phyloP scores from a whole-genome alignment of 2,888 invertebrate genomes.

The Orthosia incerta region DNA sequence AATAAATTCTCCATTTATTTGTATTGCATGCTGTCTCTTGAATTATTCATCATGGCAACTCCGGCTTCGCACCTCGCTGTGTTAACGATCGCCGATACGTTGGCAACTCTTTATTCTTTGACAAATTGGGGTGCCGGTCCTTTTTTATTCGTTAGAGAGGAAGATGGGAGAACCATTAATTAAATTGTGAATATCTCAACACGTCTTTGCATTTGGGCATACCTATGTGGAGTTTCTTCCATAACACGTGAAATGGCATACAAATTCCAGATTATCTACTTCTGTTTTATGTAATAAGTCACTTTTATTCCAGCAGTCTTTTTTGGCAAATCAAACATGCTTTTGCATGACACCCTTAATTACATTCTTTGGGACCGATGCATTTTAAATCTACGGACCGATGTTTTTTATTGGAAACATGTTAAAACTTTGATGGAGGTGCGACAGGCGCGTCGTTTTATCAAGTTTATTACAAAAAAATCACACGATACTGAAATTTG shows the following conservation, averaged over 20 bases:
- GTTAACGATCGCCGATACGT: slow-evolving; percentile 50
- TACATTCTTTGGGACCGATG: not conserved
- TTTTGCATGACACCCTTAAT: not conserved
- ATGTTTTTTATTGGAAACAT: slow-evolving; percentile 13
- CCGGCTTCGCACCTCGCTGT: slow-evolving; percentile 42
- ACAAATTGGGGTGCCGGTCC: slow-evolving; percentile 38
- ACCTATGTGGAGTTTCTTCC: not conserved
- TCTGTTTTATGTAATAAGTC: not conserved
- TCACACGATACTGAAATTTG: slow-evolving; percentile 3
- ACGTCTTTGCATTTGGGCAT: not conserved
- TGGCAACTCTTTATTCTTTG: slow-evolving; percentile 30
- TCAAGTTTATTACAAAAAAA: slow-evolving; percentile 10
- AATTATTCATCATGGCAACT: slow-evolving; percentile 57
- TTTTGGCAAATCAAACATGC: not conserved
- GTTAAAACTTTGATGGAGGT: slow-evolving; percentile 20
- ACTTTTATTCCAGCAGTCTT: not conserved
- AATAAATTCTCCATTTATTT: slow-evolving; percentile 44
- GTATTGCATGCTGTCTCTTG: slow-evolving; percentile 49
- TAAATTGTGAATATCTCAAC: not conserved
- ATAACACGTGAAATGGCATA: not conserved
- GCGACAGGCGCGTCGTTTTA: not conserved
- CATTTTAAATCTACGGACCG: not conserved
- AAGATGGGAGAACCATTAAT: not conserved
- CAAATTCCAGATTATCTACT: not conserved
- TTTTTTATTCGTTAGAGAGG: slow-evolving; percentile 22